These are phyloP conservation scores for Subanguina moxae DNA, from an alignment of 1,140 invertebrate genomes.

Conservation along the genomic window DNA sequence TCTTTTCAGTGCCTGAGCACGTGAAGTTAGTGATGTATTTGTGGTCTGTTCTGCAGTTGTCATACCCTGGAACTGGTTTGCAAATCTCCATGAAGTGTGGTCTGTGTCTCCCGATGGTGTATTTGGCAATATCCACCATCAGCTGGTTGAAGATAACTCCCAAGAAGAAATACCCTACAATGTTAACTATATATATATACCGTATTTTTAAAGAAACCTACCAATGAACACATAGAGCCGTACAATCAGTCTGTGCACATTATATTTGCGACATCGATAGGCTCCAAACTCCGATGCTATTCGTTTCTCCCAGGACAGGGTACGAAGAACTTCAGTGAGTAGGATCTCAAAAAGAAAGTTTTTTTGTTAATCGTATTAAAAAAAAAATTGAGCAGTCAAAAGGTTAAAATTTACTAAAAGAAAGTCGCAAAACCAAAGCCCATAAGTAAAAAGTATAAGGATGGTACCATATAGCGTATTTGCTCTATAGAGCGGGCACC, in stretches of 20 bases:
- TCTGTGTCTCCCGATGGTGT: constrained; percentile 79
- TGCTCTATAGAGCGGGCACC: too few species aligned
- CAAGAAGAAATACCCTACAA: constrained; percentile 56
- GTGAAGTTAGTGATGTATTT: constrained; percentile 60
- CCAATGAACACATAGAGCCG: constrained; percentile 55
- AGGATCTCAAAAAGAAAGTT: too few species aligned
- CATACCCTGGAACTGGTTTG: constrained; percentile 58
- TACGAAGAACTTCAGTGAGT: constrained; percentile 50
- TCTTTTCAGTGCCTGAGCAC: constrained; percentile 57
- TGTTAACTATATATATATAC: neutral
- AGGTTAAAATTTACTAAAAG: too few species aligned
- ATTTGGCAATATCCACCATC: constrained; percentile 70
- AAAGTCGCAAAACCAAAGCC: too few species aligned
- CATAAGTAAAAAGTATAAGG: too few species aligned
- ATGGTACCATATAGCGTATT: too few species aligned
- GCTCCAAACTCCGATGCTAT: constrained; percentile 46
- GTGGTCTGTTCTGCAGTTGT: constrained; percentile 3
- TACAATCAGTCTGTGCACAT: constrained; percentile 53
- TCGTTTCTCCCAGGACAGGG: constrained; percentile 51
- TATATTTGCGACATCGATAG: constrained; percentile 40
- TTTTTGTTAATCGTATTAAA: too few species aligned
- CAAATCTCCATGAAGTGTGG: constrained; percentile 79
- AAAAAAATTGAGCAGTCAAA: too few species aligned
- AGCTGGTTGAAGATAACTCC: constrained; percentile 59
- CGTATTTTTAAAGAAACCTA: constrained; percentile 7